Evolutionary conservation across 1,140 invertebrate genomes (phyloP), one percentile per base, ranked within the genome.

Genomic region (Drosophila seguyi): DNA sequence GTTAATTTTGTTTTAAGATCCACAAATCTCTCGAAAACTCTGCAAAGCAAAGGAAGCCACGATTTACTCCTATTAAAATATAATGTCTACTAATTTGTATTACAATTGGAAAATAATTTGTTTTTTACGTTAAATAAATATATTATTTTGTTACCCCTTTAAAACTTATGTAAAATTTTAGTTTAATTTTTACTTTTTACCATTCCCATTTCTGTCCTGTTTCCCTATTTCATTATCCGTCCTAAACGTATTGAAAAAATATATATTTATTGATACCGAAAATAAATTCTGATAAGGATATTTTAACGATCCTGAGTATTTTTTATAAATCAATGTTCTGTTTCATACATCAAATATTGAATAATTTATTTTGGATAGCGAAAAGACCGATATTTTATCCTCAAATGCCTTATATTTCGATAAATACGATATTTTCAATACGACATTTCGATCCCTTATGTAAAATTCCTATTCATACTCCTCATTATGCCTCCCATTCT

Each of bases 161-260:
- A 61, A 48, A 60, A 36, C 63, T 38, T 18, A 65, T 83, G 80
- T 82, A 79, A 50, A 60, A n/a, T 18, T n/a, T 77, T 61, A 81
- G 81, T 84, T 81, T 58, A 68, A 77, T 77, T 84, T 81, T 50
- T 16, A 53, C 18, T 62, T 68, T 41, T 56, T 80, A 68, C 60
- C 39, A 60, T 44, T 22, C 11, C 10, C 41, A 20, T 44, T 31
- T 10, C 31, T 31, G 3, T 4, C 31, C 31, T 31, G 3, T 31
- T 31, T 31, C 3, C 31, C 31, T 3, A 11, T 31, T 31, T 31
- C 10, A 31, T 31, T 31, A 11, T 0, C 31, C 10, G 10, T 31
- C 25, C 8, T 0, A 0, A 8, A 2, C 29, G 8, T 31, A 31
- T 31, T 31, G 31, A 1, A 31, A 11, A 31, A 31, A 11, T 31